phyloP scores from a whole-genome alignment of 1,140 invertebrate genomes.

The Myzus persicae region DNA sequence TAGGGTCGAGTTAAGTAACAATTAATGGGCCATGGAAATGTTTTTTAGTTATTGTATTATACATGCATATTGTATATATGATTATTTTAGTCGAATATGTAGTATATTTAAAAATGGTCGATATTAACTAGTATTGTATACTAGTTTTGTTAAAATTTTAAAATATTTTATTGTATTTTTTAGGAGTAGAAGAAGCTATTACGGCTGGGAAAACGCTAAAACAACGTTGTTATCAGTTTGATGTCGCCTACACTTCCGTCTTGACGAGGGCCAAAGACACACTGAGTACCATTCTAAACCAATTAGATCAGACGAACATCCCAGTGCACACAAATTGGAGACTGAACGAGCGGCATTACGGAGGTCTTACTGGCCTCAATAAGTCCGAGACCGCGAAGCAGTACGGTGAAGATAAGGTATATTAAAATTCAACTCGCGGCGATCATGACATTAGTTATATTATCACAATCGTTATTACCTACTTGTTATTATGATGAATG shows the following conservation, averaged over 20 bases:
- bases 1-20: no score
- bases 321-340: conserved; percentile 87
- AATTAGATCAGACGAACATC: conserved; percentile 81
- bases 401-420: conserved; percentile 87
- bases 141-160: not conserved
- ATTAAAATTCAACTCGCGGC: conserved; percentile 38
- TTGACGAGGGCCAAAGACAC: conserved; percentile 90
- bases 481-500: not conserved
- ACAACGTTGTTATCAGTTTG: conserved; percentile 82
- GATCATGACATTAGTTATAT: not conserved
- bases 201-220: conserved; percentile 88
- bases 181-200: conserved; percentile 83
- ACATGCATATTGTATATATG: no score
- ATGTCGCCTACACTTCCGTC: conserved; percentile 90
- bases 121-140: not conserved
- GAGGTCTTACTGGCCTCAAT: conserved; percentile 90
- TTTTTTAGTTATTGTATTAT: no score
- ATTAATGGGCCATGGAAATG: no score
- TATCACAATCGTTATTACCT: not conserved
- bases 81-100: no score
- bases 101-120: not conserved
- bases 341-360: conserved; percentile 94
- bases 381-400: conserved; percentile 95
- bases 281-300: conserved; percentile 79
- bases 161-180: not conserved